phyloP scores from a whole-genome alignment of 2,888 invertebrate genomes.

The Troilus luridus region DNA sequence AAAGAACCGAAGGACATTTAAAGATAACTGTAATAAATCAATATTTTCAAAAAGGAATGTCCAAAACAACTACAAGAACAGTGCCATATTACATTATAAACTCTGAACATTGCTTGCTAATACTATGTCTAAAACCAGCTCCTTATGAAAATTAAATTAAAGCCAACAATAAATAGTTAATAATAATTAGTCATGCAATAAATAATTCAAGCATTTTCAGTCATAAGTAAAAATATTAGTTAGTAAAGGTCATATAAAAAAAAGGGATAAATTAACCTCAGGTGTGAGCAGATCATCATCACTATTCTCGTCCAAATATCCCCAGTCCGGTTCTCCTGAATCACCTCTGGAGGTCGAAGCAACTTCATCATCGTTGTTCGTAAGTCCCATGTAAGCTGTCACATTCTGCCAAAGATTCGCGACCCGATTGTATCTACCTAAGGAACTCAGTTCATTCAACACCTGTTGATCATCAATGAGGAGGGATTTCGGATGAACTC shows the following conservation, averaged over 20 bases:
- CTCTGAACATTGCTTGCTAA: neutral
- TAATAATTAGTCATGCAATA: conserved; percentile 23
- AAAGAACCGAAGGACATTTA: conserved; percentile 1
- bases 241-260: neutral
- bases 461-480: conserved; percentile 77
- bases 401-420: conserved; percentile 72
- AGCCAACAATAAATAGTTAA: neutral
- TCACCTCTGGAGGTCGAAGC: conserved; percentile 60
- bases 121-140: neutral
- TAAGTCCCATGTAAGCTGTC: conserved; percentile 73
- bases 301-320: conserved; percentile 16
- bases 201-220: neutral
- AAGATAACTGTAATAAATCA: neutral
- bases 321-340: conserved; percentile 40
- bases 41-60: neutral
- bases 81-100: no score
- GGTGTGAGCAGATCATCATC: conserved; percentile 69
- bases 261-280: conserved; percentile 68
- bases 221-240: neutral
- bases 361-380: conserved; percentile 59
- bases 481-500: conserved; percentile 79
- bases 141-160: neutral
- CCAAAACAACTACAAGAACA: neutral
- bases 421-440: conserved; percentile 76
- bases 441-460: conserved; percentile 81